A percentile compares a stretch with the other conserved stretches of the same genome.
phyloP scores from a whole-genome alignment of 2,113 vertebrate species.

The Larimichthys crocea region DNA sequence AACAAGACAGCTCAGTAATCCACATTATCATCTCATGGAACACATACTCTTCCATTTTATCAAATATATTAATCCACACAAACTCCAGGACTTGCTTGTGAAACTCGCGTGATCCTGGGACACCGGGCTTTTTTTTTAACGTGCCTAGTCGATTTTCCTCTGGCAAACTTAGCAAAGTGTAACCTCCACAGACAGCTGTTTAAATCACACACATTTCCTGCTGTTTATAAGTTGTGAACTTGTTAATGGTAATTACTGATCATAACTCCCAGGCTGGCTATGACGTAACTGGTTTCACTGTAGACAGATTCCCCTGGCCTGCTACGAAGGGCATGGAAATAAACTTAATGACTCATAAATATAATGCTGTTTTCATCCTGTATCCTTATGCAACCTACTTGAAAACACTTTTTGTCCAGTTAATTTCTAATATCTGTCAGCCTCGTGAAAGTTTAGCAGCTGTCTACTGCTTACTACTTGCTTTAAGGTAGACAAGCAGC shows the following conservation, averaged over 20 bases:
- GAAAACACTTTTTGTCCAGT: constrained; percentile 6
- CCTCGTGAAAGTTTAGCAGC: background rate
- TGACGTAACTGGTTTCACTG: too few relatives aligned
- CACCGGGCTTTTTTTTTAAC: too few relatives aligned
- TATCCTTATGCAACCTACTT: constrained; percentile 10
- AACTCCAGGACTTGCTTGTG: background rate
- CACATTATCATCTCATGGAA: background rate
- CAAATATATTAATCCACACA: background rate
- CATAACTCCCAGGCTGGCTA: background rate
- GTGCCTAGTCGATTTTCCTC: background rate
- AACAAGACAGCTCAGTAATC: background rate
- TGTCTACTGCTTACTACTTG: background rate
- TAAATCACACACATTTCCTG: constrained; percentile 18
- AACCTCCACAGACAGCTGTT: background rate
- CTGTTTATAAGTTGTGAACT: background rate
- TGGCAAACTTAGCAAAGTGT: background rate
- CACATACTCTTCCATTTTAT: background rate
- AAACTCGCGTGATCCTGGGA: too few relatives aligned
- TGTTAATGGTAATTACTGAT: constrained; percentile 11
- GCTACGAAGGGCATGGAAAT: background rate
- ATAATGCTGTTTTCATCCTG: background rate
- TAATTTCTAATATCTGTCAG: constrained; percentile 9
- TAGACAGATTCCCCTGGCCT: background rate
- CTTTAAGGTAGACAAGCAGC: too few relatives aligned
- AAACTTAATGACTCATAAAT: background rate